Evolutionary conservation across 1,140 invertebrate species (phyloP).

Genomic region (Megalopta genalis): DNA sequence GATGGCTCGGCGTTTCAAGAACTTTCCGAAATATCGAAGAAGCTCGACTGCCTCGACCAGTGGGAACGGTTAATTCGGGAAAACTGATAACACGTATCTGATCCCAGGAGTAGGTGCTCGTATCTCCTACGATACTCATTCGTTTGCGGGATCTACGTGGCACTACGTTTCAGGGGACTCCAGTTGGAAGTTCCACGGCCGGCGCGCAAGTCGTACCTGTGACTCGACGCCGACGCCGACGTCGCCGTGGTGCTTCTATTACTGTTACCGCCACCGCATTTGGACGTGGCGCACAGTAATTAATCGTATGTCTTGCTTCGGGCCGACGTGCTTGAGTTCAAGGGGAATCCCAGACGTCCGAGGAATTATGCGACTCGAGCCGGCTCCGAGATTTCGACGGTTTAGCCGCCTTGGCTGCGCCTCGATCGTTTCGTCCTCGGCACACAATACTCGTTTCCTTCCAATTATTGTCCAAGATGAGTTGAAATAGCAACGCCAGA

Average conservation of each 20-base stretch:
- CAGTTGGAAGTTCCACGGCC: conserved; percentile 54
- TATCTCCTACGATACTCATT: conserved; percentile 17
- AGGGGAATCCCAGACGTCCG: conserved; percentile 58
- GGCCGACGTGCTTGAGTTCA: conserved; percentile 55
- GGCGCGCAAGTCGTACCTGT: conserved; percentile 48
- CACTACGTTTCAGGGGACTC: conserved; percentile 26
- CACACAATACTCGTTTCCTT: too few relatives aligned
- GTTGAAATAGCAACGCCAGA: too few relatives aligned
- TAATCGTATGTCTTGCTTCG: conserved; percentile 58
- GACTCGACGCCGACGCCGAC: conserved; percentile 37
- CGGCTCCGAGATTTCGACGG: conserved; percentile 44
- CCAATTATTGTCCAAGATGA: too few relatives aligned
- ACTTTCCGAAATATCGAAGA: conserved; percentile 32
- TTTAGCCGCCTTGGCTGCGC: conserved; percentile 15
- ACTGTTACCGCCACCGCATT: conserved; percentile 39
- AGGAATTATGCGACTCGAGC: conserved; percentile 50
- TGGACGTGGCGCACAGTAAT: conserved; percentile 54
- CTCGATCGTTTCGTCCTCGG: conserved; percentile 1
- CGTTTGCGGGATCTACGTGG: not conserved
- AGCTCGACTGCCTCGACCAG: conserved; percentile 4
- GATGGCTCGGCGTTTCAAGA: not conserved
- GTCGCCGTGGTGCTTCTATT: conserved; percentile 23
- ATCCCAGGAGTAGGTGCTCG: conserved; percentile 24
- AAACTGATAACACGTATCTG: conserved; percentile 47
- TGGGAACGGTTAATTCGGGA: conserved; percentile 32